Evolutionary conservation across 2,797 vertebrate species (phyloP), one percentile per base, ranked within the genome.

Genomic region (Paguma larvata): DNA sequence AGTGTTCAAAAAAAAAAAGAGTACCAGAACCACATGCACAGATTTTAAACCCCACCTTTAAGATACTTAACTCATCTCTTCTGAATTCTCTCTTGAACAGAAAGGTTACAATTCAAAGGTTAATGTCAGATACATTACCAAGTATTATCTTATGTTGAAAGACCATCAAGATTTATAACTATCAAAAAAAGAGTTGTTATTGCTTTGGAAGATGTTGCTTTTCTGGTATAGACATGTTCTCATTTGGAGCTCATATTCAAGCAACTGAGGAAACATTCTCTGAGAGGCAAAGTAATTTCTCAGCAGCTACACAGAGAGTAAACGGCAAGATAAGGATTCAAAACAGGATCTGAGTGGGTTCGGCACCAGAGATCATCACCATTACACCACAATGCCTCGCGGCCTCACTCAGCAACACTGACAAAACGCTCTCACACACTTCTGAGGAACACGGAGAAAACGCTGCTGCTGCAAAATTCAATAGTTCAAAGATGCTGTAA

Each of bases 11-110:
- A 85, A 91, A 18, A 53, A 59, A 92, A 3, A 92, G 82, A 82
- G 21, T 11, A 51, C 13, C 8, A 94, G 51, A 88, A 85, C 1
- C 25, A 80, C 23, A 91, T n/a, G 30, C 5, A 14, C 15, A 70
- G 3, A 68, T 12, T 82, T 79, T 67, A 78, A 67, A 83, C 6
- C 5, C 56, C 51, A 63, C 15, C n/a, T 62, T 67, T 59, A 77
- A 68, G 44, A 92, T 34, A 32, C 80, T 96, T 80, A 92, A 79
- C 32, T 59, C 19, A 91, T 85, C 21, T 89, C 77, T 84, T 92
- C 92, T 92, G 62, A 94, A 96, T 78, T 93, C 44, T 96, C 62
- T 77, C 63, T 94, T 94, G 62, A 95, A 67, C 46, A 94, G 91
- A 91, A 91, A 91, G 27, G 6, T 4, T 78, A 2, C 83, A 30